phyloP scores from a whole-genome alignment of 1,140 invertebrate genomes.

The Lepidurus couesii region DNA sequence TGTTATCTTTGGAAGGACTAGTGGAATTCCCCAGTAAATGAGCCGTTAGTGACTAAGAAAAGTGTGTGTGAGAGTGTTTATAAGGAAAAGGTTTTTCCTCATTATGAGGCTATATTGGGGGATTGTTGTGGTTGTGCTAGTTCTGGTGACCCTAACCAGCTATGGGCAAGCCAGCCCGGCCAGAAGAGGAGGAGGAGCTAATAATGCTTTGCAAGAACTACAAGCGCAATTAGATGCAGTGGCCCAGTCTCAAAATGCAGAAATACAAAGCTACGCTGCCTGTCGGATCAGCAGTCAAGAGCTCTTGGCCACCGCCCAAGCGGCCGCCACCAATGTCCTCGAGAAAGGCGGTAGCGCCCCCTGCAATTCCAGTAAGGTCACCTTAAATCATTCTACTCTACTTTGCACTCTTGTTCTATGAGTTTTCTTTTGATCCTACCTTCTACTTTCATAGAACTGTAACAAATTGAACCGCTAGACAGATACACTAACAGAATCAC shows the following conservation, averaged over 20 bases:
- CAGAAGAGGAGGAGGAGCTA: background rate
- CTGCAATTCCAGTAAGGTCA: background rate
- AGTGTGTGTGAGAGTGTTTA: background rate
- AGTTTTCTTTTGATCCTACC: background rate
- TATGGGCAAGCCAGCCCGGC: background rate
- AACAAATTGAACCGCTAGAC: too few relatives aligned
- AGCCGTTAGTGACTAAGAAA: background rate
- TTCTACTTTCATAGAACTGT: background rate
- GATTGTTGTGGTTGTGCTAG: background rate
- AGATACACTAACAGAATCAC: too few relatives aligned
- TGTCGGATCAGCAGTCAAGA: slow-evolving; percentile 48
- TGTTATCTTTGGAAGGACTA: slow-evolving; percentile 8
- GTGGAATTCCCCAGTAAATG: background rate
- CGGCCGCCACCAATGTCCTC: slow-evolving; percentile 47
- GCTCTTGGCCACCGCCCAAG: slow-evolving; percentile 47
- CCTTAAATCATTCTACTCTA: background rate
- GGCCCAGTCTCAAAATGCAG: background rate
- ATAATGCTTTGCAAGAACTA: background rate
- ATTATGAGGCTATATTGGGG: slow-evolving; percentile 15
- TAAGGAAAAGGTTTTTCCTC: too few relatives aligned
- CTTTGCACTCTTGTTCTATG: background rate
- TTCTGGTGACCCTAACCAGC: background rate
- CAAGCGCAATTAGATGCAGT: slow-evolving; percentile 27
- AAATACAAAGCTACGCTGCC: slow-evolving; percentile 39
- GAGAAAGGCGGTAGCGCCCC: slow-evolving; percentile 45